Percentiles rank a stretch among this genome's conserved stretches.
Conservation (phyloP, 2,113 vertebrate genomes). For the Protobothrops flavoviridis region DNA sequence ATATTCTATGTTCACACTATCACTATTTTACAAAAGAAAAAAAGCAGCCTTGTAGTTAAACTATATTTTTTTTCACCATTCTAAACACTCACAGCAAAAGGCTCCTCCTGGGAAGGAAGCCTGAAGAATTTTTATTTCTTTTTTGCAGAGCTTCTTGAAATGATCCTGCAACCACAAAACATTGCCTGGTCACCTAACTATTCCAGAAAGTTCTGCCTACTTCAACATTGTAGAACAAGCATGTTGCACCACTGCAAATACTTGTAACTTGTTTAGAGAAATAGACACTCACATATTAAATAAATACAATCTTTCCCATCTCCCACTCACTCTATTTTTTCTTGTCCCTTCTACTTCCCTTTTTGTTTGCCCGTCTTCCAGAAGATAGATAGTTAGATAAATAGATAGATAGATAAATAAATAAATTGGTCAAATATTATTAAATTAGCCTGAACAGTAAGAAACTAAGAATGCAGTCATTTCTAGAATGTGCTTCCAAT, state of each 20-base stretch:
- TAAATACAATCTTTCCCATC: not conserved
- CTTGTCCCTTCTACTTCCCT: not conserved
- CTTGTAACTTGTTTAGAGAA: not conserved
- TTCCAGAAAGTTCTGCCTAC: not conserved
- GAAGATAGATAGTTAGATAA: not conserved
- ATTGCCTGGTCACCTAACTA: not conserved
- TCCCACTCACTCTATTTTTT: not conserved
- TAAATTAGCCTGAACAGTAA: not conserved
- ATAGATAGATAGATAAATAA: no score
- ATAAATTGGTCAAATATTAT: not conserved
- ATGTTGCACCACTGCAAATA: not conserved
- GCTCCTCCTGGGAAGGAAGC: not conserved
- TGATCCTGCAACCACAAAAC: not conserved
- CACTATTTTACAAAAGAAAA: not conserved
- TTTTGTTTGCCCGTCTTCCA: not conserved
- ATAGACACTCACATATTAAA: not conserved
- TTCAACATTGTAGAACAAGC: not conserved
- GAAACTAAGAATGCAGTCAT: not conserved
- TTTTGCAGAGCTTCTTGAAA: not conserved
- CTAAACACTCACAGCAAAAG: not conserved
- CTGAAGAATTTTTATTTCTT: not conserved
- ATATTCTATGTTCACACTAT: not conserved
- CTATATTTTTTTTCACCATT: not conserved
- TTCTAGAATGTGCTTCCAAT: not conserved
- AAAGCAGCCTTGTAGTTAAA: not conserved